Base-by-base conservation (phyloP, 2,888 invertebrate genomes). In the Globia sparganii region DNA sequence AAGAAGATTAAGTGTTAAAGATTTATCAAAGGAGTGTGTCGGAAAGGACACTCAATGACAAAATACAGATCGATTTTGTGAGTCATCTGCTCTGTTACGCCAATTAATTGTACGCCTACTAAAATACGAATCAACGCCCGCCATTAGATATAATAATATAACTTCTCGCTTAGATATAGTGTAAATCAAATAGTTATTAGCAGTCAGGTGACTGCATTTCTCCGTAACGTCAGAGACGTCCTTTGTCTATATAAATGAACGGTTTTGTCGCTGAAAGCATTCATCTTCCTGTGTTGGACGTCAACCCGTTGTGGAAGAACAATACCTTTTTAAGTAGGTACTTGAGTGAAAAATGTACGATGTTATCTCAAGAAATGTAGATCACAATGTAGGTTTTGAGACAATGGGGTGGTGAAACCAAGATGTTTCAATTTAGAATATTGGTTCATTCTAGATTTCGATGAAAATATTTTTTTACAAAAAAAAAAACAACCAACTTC, bases 201-300 rank as follows among this genome's bases (percentile, higher is more conserved):
- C 65, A 78, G 72, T 84, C 78, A 81, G 72, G 61, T 75, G 84
- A 71, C 40, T 77, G 62, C 66, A 80, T 83, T 73, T 79, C 73
- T 76, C 72, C 65, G 62, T 62, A 59, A 67, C 64, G 53, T 37
- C 56, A 53, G 25, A 58, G 34, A 78, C 75, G n/a, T n/a, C n/a
- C n/a, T n/a, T n/a, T n/a, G n/a, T n/a, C n/a, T n/a, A n/a, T n/a
- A n/a, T n/a, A 77, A 84, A 77, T 34, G 37, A 56, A 76, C 65
- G 28, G 68, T 74, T 73, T 74, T 64, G 72, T 77, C 37, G n/a
- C 40, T 61, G 15, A 71, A 72, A 65, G 59, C 74, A 72, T 71
- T 70, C 62, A 78, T 83, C 75, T 81, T 76, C 73, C 59, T 64
- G 53, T 77, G 56, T 67, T 81, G 71, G 72, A 84, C 75, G 75